These are phyloP conservation scores for Platypus cylindrus DNA, from an alignment of 2,888 invertebrate species.

Conservation along the genomic window DNA sequence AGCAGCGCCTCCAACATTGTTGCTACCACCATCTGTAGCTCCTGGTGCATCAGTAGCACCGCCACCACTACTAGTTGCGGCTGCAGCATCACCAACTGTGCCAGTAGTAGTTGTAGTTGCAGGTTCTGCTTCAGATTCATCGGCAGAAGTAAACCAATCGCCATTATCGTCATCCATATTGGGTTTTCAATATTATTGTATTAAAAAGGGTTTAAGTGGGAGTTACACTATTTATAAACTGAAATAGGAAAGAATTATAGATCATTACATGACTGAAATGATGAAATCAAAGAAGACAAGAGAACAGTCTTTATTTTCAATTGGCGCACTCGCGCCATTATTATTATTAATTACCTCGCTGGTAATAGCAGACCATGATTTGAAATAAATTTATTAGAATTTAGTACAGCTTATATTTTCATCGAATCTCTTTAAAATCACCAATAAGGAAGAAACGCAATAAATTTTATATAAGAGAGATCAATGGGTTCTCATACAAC, in stretches of 20 bases:
- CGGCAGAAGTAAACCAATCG: conserved; percentile 22
- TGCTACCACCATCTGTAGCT: conserved; percentile 23
- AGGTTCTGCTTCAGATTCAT: conserved; percentile 9
- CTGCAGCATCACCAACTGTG: conserved; percentile 19
- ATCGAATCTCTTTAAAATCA: too few species aligned
- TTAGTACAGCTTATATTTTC: too few species aligned
- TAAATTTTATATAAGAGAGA: too few species aligned
- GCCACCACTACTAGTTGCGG: conserved; percentile 12
- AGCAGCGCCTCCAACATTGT: conserved; percentile 20
- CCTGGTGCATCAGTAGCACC: conserved; percentile 17
- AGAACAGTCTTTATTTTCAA: too few species aligned
- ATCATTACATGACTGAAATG: background rate
- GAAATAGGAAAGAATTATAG: background rate
- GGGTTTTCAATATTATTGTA: too few species aligned
- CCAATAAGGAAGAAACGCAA: too few species aligned
- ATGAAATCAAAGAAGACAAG: background rate
- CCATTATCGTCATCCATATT: conserved; percentile 25
- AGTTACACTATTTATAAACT: background rate
- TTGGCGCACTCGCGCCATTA: too few species aligned
- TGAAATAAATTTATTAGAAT: too few species aligned
- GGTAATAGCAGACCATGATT: too few species aligned
- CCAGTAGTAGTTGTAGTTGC: too few species aligned
- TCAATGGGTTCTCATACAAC: too few species aligned
- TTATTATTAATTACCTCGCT: too few species aligned
- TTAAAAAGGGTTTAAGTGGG: background rate